A percentile compares a stretch with the other conserved stretches of the same genome.
Evolutionary conservation across 2,888 invertebrate species (phyloP).

Genomic region (Diachrysia chrysitis): DNA sequence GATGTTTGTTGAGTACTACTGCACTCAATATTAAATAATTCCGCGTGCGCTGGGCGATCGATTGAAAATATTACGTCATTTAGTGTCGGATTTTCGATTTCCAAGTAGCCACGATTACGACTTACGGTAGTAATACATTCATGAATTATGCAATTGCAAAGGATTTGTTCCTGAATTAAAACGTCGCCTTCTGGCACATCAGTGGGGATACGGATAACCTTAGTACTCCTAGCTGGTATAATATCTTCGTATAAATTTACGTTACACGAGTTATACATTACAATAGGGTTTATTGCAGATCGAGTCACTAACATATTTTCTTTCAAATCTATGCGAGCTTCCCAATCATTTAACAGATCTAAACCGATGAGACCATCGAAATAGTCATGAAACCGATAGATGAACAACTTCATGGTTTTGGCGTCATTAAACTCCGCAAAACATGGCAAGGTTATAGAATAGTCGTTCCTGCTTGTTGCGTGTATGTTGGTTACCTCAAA

Average conservation of each 20-base stretch:
- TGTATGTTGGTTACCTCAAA: slow-evolving; percentile 54
- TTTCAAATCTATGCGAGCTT: neutral
- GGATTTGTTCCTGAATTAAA: too few relatives aligned
- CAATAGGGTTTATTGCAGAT: neutral
- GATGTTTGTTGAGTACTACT: too few relatives aligned
- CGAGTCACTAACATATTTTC: neutral
- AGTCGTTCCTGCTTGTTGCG: slow-evolving; percentile 39
- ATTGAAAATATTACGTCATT: too few relatives aligned
- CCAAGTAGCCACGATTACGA: too few relatives aligned
- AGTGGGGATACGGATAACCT: too few relatives aligned
- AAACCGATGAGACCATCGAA: slow-evolving; percentile 58
- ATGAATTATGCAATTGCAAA: too few relatives aligned
- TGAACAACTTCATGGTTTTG: slow-evolving; percentile 38
- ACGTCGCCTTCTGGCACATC: too few relatives aligned
- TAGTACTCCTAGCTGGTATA: neutral
- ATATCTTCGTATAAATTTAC: slow-evolving; percentile 1
- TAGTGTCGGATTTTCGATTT: too few relatives aligned
- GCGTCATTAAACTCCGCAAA: slow-evolving; percentile 17
- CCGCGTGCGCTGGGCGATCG: too few relatives aligned
- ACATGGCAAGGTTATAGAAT: slow-evolving; percentile 51
- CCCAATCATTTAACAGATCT: slow-evolving; percentile 13
- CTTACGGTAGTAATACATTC: too few relatives aligned
- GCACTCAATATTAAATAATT: too few relatives aligned
- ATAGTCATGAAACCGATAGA: slow-evolving; percentile 58
- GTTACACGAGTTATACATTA: neutral